These are phyloP conservation scores for Urechis unicinctus DNA, from an alignment of 2,888 invertebrate species.

Conservation along the genomic window DNA sequence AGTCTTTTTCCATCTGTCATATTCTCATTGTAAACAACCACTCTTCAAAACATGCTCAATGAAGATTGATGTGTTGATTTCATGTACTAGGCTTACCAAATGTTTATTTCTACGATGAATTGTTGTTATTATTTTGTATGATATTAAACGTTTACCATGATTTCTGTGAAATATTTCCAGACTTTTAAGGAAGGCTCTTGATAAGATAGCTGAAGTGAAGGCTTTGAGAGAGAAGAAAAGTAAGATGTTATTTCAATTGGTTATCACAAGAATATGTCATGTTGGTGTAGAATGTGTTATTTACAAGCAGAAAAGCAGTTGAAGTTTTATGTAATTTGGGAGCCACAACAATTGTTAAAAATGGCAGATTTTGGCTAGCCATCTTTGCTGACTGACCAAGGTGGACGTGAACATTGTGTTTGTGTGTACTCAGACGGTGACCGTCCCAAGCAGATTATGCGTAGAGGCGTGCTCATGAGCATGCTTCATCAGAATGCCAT, in stretches of 20 bases:
- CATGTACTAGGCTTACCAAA: not conserved
- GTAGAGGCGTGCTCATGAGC: constrained; percentile 90
- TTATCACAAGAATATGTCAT: too few relatives aligned
- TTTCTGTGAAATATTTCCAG: constrained; percentile 25
- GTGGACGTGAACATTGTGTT: constrained; percentile 1
- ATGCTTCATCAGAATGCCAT: constrained; percentile 87
- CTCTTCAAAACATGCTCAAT: not conserved
- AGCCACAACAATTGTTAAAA: too few relatives aligned
- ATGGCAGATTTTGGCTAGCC: not conserved
- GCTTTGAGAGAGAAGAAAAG: constrained; percentile 80
- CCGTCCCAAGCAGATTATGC: constrained; percentile 72
- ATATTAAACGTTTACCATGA: not conserved
- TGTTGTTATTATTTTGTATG: constrained; percentile 2
- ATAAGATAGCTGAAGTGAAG: constrained; percentile 83
- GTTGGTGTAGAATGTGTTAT: too few relatives aligned
- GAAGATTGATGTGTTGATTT: too few relatives aligned
- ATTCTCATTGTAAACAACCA: not conserved
- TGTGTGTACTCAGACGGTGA: constrained; percentile 20
- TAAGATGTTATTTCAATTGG: constrained; percentile 50
- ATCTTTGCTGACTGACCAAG: not conserved
- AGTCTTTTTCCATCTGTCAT: constrained; percentile 12
- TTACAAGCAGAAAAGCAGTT: too few relatives aligned
- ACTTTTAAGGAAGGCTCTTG: constrained; percentile 70
- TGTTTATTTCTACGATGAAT: not conserved
- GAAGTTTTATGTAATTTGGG: too few relatives aligned